These are phyloP conservation scores for Palythoa heliodiscus DNA, from an alignment of 92 coral and sea anemone genomes.

Conservation along the genomic window DNA sequence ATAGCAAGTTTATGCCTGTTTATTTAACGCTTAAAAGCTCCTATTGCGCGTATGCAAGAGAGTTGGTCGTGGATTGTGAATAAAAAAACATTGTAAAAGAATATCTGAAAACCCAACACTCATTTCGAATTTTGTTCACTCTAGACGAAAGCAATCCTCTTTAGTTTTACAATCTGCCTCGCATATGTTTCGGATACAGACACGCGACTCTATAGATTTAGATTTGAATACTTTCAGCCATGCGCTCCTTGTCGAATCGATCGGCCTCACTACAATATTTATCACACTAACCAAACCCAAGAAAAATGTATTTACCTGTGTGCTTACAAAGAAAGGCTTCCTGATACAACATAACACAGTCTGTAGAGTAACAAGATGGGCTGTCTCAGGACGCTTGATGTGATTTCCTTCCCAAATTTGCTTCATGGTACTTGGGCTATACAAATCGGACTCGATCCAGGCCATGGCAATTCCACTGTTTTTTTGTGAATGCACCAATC, in stretches of 20 bases:
- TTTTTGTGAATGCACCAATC: conserved; percentile 40
- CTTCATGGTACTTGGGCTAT: conserved; percentile 44
- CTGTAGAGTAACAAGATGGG: conserved; percentile 46
- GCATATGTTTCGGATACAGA: background rate
- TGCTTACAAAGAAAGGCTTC: conserved; percentile 34
- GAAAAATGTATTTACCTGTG: background rate
- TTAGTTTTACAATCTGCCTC: background rate
- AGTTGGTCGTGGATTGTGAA: background rate
- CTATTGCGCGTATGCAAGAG: background rate
- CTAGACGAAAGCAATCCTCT: background rate
- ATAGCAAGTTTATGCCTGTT: background rate
- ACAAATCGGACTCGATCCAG: conserved; percentile 47
- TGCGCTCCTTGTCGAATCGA: background rate
- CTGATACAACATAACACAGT: conserved; percentile 23
- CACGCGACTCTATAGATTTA: background rate
- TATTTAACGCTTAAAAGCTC: background rate
- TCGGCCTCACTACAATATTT: conserved; percentile 10
- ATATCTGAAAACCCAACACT: conserved; percentile 1
- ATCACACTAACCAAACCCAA: background rate
- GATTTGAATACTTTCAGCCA: conserved; percentile 3
- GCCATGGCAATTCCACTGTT: conserved; percentile 50
- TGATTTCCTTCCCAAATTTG: conserved; percentile 44
- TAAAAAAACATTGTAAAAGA: background rate
- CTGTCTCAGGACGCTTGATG: conserved; percentile 45
- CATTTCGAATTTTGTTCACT: background rate